Conservation (phyloP, 2,113 vertebrate species). For the Aramus guarauna region DNA sequence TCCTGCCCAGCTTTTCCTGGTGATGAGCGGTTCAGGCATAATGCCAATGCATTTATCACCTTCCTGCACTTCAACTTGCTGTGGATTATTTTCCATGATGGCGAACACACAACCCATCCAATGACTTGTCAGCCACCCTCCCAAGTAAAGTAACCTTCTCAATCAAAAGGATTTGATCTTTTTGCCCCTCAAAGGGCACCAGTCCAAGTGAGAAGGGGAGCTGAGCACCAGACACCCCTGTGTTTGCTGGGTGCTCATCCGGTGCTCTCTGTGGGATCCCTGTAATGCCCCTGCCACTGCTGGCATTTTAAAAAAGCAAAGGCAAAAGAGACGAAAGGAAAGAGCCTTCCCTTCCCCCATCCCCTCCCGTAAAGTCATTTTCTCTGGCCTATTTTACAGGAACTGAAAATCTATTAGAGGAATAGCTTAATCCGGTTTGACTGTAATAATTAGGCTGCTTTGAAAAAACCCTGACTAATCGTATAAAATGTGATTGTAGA, state of each 20-base stretch:
- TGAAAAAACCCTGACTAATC: slow-evolving; percentile 56
- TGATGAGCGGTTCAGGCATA: rapidly evolving
- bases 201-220: not conserved
- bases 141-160: not conserved
- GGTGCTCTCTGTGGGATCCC: not conserved
- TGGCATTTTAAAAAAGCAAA: not conserved
- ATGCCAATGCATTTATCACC: not conserved
- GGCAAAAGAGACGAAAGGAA: not conserved
- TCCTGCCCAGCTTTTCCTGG: not conserved
- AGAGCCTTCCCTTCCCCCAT: not conserved
- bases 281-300: not conserved
- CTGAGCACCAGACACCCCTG: not conserved
- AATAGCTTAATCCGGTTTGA: slow-evolving; percentile 59
- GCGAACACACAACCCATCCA: not conserved
- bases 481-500: slow-evolving; percentile 52
- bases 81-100: not conserved
- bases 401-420: slow-evolving; percentile 63
- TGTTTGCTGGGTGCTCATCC: not conserved
- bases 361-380: not conserved
- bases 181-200: not conserved
- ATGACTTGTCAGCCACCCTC: not conserved
- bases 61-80: not conserved
- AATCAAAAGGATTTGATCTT: not conserved
- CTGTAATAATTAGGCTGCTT: slow-evolving; percentile 63
- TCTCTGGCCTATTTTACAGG: slow-evolving; percentile 56